Conservation (phyloP, 2,888 invertebrate genomes). For the Agrilus cyanescens region DNA sequence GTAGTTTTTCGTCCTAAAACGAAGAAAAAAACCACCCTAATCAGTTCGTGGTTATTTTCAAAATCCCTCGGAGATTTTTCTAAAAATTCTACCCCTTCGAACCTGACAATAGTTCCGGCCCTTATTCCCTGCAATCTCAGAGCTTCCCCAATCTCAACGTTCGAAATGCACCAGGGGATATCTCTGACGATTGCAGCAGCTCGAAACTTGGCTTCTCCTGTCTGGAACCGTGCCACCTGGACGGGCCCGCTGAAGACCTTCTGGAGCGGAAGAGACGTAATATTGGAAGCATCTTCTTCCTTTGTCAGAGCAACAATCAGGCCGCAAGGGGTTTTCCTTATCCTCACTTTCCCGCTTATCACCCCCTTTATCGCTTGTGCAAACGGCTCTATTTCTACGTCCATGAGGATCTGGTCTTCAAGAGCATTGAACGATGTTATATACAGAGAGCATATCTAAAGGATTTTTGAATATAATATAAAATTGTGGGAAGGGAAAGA, state of each 20-base stretch:
- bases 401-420: constrained; percentile 8
- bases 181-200: constrained; percentile 35
- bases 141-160: constrained; percentile 36
- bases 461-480: too few species aligned
- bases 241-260: constrained; percentile 34
- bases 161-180: constrained; percentile 40
- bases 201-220: constrained; percentile 31
- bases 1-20: constrained; percentile 8
- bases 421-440: constrained; percentile 13
- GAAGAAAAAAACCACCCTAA: too few species aligned
- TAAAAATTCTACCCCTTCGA: too few species aligned
- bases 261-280: constrained; percentile 32
- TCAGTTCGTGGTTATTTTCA: too few species aligned
- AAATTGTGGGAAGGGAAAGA: too few species aligned
- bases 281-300: constrained; percentile 33
- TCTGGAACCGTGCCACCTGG: constrained; percentile 35
- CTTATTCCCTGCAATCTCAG: constrained; percentile 35
- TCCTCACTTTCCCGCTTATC: constrained; percentile 13
- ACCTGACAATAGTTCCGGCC: constrained; percentile 32
- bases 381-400: constrained; percentile 12
- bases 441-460: constrained; percentile 11
- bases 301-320: constrained; percentile 33
- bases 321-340: constrained; percentile 28
- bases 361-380: constrained; percentile 14
- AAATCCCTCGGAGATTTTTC: too few species aligned